phyloP scores from a whole-genome alignment of 2,113 vertebrate species.

The Pelecanoides urinatrix region DNA sequence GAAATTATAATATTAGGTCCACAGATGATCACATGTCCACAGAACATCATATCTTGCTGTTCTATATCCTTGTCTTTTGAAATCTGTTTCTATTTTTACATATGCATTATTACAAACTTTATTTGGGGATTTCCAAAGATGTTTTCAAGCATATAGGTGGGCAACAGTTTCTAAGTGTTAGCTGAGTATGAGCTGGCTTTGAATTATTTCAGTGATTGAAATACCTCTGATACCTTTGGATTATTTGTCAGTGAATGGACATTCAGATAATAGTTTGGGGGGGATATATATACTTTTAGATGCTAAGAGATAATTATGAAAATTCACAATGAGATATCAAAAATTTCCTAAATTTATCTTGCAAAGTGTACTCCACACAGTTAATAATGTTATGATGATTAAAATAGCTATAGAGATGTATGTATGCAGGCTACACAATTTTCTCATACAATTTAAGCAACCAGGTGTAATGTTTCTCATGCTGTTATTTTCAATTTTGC shows the following conservation, averaged over 20 bases:
- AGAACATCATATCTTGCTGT: neutral
- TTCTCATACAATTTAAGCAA: neutral
- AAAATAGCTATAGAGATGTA: neutral
- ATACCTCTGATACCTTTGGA: neutral
- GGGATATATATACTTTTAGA: neutral
- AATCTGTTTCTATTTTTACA: neutral
- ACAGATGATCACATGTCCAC: neutral
- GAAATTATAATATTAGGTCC: neutral
- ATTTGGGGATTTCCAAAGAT: neutral
- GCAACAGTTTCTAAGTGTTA: neutral
- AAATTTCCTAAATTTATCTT: neutral
- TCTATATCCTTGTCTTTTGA: neutral
- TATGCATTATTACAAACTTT: neutral
- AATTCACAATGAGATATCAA: neutral
- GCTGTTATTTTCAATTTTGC: neutral
- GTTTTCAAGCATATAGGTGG: neutral
- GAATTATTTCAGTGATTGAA: neutral
- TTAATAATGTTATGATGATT: neutral
- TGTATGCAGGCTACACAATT: neutral
- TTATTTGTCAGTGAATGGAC: neutral
- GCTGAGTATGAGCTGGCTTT: neutral
- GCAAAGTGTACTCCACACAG: neutral
- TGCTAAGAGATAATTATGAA: neutral
- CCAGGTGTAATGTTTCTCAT: neutral
- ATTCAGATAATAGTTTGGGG: neutral